Evolutionary conservation across 2,888 invertebrate species (phyloP).

Genomic region (Eutolmus rufibarbis): DNA sequence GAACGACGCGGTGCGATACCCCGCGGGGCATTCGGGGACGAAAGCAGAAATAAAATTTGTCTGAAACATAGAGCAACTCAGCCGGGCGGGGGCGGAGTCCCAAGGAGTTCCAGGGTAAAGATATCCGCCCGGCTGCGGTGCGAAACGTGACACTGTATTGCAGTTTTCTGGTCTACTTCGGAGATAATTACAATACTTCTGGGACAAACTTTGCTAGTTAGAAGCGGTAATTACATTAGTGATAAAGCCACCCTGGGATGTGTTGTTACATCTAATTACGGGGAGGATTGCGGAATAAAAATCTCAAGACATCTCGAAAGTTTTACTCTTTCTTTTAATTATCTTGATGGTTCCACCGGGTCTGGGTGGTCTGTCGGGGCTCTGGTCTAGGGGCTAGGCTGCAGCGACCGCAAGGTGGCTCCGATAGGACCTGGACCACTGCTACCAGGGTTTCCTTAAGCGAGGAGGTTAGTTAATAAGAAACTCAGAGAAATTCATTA

Average conservation of each 20-base stretch:
- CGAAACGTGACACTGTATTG: slow-evolving; percentile 32
- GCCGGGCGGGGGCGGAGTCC: not conserved
- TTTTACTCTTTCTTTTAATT: slow-evolving; percentile 31
- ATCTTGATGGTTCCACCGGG: slow-evolving; percentile 11
- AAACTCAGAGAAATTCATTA: not conserved
- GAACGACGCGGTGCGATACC: not conserved
- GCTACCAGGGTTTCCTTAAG: not conserved
- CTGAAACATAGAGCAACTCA: not conserved
- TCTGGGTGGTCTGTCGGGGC: not conserved
- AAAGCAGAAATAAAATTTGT: slow-evolving; percentile 4
- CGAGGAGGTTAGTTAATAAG: slow-evolving; percentile 10
- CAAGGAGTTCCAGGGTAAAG: not conserved
- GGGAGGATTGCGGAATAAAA: slow-evolving; percentile 27
- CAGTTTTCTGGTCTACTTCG: slow-evolving; percentile 35
- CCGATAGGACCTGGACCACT: not conserved
- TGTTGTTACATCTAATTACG: slow-evolving; percentile 34
- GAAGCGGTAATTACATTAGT: slow-evolving; percentile 37
- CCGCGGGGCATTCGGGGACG: not conserved
- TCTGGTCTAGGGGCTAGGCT: not conserved
- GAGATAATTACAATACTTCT: slow-evolving; percentile 34
- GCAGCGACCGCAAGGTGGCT: not conserved
- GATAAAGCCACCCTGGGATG: slow-evolving; percentile 28
- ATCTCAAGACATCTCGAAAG: slow-evolving; percentile 13
- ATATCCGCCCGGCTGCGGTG: not conserved
- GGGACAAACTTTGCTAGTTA: slow-evolving; percentile 34